Conservation (phyloP, 92 coral and sea anemone species). For the Montipora capitata region DNA sequence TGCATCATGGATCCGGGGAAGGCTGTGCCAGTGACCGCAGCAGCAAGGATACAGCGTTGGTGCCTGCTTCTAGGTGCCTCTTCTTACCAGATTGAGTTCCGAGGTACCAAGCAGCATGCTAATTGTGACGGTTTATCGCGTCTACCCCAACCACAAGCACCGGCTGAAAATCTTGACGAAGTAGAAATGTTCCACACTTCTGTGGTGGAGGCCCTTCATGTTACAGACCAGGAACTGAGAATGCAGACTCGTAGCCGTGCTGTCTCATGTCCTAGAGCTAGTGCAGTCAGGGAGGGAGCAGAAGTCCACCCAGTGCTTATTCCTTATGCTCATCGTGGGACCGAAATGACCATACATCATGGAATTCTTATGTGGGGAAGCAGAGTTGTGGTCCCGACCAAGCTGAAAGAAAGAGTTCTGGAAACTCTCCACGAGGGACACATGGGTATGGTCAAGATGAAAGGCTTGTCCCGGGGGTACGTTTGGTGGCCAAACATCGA, state of each 20-base stretch:
- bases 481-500: slow-evolving; percentile 77
- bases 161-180: slow-evolving; percentile 11
- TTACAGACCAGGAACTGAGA: slow-evolving; percentile 62
- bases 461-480: slow-evolving; percentile 70
- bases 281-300: slow-evolving; percentile 35
- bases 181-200: slow-evolving; percentile 26
- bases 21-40: no score
- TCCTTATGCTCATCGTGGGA: slow-evolving; percentile 36
- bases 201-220: slow-evolving; percentile 59
- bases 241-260: slow-evolving; percentile 56
- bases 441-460: slow-evolving; percentile 71
- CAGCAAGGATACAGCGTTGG: slow-evolving; percentile 61
- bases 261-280: slow-evolving; percentile 37
- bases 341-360: slow-evolving; percentile 28
- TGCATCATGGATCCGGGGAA: slow-evolving; percentile 63
- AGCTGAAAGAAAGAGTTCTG: slow-evolving; percentile 53
- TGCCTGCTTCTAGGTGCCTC: slow-evolving; percentile 54
- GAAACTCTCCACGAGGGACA: slow-evolving; percentile 70
- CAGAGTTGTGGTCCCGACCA: slow-evolving; percentile 56
- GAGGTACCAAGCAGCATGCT: slow-evolving; percentile 56
- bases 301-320: slow-evolving; percentile 18
- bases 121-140: slow-evolving; percentile 72
- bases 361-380: slow-evolving; percentile 38
- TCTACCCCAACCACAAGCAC: neutral
- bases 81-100: slow-evolving; percentile 32